Conservation (phyloP, 2,797 vertebrate genomes). For the Micromesistius poutassou region DNA sequence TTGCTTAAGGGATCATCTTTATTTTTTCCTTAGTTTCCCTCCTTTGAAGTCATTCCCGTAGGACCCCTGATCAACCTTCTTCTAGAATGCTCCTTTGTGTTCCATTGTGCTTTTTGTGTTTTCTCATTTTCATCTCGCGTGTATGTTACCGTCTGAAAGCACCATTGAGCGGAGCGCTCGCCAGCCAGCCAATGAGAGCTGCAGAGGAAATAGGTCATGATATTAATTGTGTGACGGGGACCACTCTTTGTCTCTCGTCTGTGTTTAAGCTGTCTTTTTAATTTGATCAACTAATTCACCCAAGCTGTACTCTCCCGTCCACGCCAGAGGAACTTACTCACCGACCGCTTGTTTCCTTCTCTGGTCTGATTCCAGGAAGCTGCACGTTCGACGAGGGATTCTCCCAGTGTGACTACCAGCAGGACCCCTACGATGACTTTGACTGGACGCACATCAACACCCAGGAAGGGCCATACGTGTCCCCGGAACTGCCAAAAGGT, state of each 20-base stretch:
- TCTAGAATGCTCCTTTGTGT: background rate
- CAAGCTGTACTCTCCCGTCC: background rate
- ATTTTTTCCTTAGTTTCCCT: background rate
- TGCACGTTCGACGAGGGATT: constrained; percentile 92
- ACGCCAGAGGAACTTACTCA: background rate
- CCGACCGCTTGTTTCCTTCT: background rate
- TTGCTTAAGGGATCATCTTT: background rate
- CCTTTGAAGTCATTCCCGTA: background rate
- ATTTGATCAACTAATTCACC: background rate
- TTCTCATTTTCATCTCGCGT: background rate
- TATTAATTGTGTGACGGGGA: background rate
- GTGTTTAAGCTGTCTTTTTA: background rate
- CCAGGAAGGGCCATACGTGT: constrained; percentile 88
- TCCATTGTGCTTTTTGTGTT: background rate
- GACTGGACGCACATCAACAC: constrained; percentile 96
- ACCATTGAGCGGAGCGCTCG: background rate
- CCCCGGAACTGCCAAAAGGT: constrained; percentile 93
- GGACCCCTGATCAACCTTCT: background rate
- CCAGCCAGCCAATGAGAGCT: background rate
- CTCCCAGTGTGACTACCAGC: constrained; percentile 92
- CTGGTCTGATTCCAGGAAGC: constrained; percentile 76
- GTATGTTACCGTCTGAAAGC: background rate
- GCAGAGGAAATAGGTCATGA: background rate
- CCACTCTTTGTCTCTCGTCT: background rate
- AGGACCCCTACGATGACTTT: constrained; percentile 93